phyloP scores from a whole-genome alignment of 2,888 invertebrate species.

The Microctonus aethiopoides region DNA sequence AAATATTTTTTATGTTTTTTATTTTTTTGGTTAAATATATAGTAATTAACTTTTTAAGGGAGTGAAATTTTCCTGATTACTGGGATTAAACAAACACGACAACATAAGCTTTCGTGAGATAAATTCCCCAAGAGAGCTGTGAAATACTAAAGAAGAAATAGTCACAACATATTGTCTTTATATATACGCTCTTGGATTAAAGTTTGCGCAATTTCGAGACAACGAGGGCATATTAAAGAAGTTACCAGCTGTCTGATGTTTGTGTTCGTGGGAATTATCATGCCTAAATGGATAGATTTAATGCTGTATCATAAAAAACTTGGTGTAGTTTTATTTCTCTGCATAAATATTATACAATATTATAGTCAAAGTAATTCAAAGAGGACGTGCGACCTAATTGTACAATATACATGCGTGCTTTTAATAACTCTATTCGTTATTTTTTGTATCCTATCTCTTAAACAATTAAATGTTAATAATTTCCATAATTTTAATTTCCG shows the following conservation, averaged over 20 bases:
- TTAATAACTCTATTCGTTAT: background rate
- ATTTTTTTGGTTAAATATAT: too few species aligned
- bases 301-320: background rate
- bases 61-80: background rate
- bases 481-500: background rate
- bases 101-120: background rate
- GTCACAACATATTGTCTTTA: background rate
- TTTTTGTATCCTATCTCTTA: background rate
- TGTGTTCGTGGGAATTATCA: slow-evolving; percentile 40
- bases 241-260: slow-evolving; percentile 21
- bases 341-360: background rate
- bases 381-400: background rate
- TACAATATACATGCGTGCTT: background rate
- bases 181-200: slow-evolving; percentile 6
- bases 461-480: slow-evolving; percentile 4
- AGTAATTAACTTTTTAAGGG: background rate
- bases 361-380: background rate
- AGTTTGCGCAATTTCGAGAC: slow-evolving; percentile 27
- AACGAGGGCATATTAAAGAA: slow-evolving; percentile 30
- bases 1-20: too few species aligned
- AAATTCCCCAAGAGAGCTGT: background rate
- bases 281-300: background rate
- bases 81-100: background rate
- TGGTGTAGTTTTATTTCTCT: background rate
- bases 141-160: background rate